phyloP scores from a whole-genome alignment of 2,797 vertebrate species.

The Arremon aurantiirostris region DNA sequence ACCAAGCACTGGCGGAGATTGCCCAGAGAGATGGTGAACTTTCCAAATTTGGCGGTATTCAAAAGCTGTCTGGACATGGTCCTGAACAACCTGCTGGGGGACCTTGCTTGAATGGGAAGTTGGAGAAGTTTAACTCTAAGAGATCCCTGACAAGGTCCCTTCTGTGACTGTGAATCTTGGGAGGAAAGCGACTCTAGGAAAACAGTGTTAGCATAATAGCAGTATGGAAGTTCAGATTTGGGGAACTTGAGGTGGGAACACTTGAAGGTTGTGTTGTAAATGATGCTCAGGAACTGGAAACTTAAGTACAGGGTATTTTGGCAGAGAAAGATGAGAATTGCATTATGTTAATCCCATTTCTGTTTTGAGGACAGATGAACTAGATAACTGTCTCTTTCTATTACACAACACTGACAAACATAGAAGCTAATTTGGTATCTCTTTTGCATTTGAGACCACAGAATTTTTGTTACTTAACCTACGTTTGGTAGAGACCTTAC shows the following conservation, averaged over 20 bases:
- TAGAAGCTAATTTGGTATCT: not conserved
- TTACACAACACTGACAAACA: not conserved
- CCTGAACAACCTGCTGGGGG: not conserved
- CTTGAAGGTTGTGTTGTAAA: not conserved
- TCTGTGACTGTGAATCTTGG: not conserved
- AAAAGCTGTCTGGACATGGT: not conserved
- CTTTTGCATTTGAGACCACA: not conserved
- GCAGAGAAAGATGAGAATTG: not conserved
- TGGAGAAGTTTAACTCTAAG: not conserved
- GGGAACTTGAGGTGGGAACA: not conserved
- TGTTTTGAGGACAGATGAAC: not conserved
- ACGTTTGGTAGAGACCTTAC: not conserved
- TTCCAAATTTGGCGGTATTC: not conserved
- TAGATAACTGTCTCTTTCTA: not conserved
- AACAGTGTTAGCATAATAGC: not conserved
- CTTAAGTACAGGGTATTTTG: not conserved
- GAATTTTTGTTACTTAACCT: not conserved
- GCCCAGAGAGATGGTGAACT: not conserved
- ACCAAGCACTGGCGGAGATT: not conserved
- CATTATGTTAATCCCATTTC: not conserved
- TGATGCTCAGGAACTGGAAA: not conserved
- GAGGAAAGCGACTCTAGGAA: not conserved
- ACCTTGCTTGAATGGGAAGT: accelerated
- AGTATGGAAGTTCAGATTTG: not conserved
- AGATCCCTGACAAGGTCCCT: not conserved